Base-by-base conservation (phyloP, 2,888 invertebrate genomes). In the Rhaphigaster nebulosa region DNA sequence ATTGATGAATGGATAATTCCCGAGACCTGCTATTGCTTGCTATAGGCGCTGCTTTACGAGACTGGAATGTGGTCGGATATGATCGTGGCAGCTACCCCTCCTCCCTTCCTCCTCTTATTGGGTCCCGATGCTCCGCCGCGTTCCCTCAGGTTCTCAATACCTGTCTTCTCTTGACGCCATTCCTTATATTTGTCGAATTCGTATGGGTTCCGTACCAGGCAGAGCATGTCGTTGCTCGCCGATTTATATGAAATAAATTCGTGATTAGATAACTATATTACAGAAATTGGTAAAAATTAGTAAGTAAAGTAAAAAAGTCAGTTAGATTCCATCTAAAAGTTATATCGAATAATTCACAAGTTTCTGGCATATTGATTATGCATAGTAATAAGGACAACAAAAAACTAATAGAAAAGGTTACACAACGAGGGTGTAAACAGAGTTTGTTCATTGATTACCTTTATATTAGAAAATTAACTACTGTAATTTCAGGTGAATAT, bases 121-220 rank as follows among this genome's bases (percentile, higher is more conserved):
- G 87, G 50, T 52, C 56, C n/a, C 87, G 29, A 2, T 54, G 29
- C 41, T n/a, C 4, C 45, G 45, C 50, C 45, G 84, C 84, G 84
- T 84, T 84, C 84, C 34, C n/a, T 84, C 84, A 84, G 84, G 84
- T 84, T n/a, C 84, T 45, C 84, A 84, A 84, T 84, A 84, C 84
- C 41, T 45, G 80, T n/a, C 84, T 3, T 23, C 80, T 41, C 80
- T 20, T 13, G 6, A 18, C 41, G 8, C 38, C 45, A 84, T 84
- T 45, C 41, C 45, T 45, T 23, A 84, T 50, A 45, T 23, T 41
- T 50, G 45, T 84, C 45, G n/a, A 38, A 38, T 76, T 76, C 34
- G 70, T 38, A 76, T 76, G 84, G n/a, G 45, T 84, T 38, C 26
- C 80, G 26, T 41, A 41, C 10, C 84, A 26, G 13, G 45, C 8